A percentile compares a stretch with the other conserved stretches of the same genome.
These are phyloP conservation scores for Drosophila austrosaltans DNA, from an alignment of 2,888 invertebrate species.

Conservation along the genomic window DNA sequence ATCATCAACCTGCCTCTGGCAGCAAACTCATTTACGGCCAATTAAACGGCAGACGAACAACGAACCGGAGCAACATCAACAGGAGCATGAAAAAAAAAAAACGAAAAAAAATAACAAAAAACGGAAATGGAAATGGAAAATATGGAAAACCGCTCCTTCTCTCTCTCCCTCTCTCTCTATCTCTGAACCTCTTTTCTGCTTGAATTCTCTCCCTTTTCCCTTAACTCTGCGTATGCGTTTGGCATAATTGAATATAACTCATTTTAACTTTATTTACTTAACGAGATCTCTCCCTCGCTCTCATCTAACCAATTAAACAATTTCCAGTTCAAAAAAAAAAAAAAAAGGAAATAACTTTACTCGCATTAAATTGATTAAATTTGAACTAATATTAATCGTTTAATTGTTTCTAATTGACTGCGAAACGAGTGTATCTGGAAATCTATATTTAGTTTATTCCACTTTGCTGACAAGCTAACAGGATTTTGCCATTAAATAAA, in stretches of 20 bases:
- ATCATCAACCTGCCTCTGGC: slow-evolving; percentile 8
- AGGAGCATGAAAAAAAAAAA: not conserved
- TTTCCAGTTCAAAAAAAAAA: slow-evolving; percentile 9
- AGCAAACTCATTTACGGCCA: slow-evolving; percentile 61
- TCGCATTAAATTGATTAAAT: slow-evolving; percentile 2
- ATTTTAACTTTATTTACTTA: slow-evolving; percentile 13
- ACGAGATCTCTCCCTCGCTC: not conserved
- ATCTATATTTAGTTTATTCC: not conserved
- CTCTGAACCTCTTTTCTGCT: no score
- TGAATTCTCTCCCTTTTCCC: no score
- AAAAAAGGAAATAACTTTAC: not conserved
- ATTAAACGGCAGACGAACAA: slow-evolving; percentile 49
- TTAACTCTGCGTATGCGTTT: slow-evolving; percentile 1
- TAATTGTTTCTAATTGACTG: not conserved
- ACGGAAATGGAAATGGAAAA: slow-evolving; percentile 17
- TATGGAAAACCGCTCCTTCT: slow-evolving; percentile 26
- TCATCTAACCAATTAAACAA: slow-evolving; percentile 23
- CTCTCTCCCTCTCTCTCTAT: not conserved
- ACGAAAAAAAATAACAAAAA: not conserved
- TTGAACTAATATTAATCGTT: not conserved
- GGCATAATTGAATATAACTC: slow-evolving; percentile 33
- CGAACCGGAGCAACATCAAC: not conserved
- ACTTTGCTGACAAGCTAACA: slow-evolving; percentile 27
- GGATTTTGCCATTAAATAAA: slow-evolving; percentile 2
- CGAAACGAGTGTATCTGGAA: not conserved